phyloP scores from a whole-genome alignment of 2,888 invertebrate genomes.

The Hermaeophaga mercurialis region DNA sequence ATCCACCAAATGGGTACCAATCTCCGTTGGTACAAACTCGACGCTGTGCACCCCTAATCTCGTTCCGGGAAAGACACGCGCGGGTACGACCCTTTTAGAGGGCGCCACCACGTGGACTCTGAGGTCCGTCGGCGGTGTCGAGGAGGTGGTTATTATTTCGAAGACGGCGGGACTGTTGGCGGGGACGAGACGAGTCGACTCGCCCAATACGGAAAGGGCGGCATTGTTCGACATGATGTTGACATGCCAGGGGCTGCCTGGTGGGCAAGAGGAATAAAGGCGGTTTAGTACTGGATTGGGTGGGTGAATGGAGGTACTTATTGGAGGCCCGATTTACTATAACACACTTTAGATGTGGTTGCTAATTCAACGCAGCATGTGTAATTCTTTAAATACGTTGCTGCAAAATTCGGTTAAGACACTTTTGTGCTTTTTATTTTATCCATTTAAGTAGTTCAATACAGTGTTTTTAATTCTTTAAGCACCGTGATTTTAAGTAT shows the following conservation, averaged over 20 bases:
- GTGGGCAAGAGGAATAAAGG: slow-evolving; percentile 50
- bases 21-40: slow-evolving; percentile 91
- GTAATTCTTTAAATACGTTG: too few relatives aligned
- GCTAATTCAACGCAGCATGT: too few relatives aligned
- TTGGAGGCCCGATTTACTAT: not conserved
- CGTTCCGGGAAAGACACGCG: slow-evolving; percentile 81
- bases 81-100: slow-evolving; percentile 80
- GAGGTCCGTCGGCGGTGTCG: slow-evolving; percentile 62
- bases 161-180: slow-evolving; percentile 89
- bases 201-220: slow-evolving; percentile 78
- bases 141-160: slow-evolving; percentile 76
- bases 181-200: slow-evolving; percentile 87
- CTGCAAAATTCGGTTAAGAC: too few relatives aligned
- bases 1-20: slow-evolving; percentile 93
- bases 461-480: too few relatives aligned
- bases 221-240: slow-evolving; percentile 83
- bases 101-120: slow-evolving; percentile 79
- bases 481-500: too few relatives aligned
- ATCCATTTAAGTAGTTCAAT: too few relatives aligned
- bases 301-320: not conserved
- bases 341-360: too few relatives aligned
- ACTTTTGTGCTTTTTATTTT: too few relatives aligned
- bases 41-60: slow-evolving; percentile 78
- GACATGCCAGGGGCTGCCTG: slow-evolving; percentile 95
- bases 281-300: not conserved